Evolutionary conservation across 2,888 invertebrate genomes (phyloP), one percentile per base, ranked within the genome.

Genomic region (Papilio gigon): DNA sequence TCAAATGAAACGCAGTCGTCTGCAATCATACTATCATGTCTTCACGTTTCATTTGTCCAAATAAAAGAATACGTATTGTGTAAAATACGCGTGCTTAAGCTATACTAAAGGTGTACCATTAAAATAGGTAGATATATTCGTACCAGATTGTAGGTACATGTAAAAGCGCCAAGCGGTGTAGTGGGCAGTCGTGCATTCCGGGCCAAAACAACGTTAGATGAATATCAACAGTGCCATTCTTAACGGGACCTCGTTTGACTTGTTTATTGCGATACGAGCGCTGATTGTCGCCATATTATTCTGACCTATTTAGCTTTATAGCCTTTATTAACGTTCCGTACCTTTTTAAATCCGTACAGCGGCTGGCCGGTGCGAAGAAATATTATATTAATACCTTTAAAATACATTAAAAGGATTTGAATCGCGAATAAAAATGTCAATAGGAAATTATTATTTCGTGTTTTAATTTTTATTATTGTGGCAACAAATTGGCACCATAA

Each of bases 231-330:
- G 61, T 70, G 69, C 69, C 71, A 71, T 70, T 68, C 70, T 65
- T 73, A 73, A 74, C 72, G 71, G 71, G 67, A 66, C 56, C 70
- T 65, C 63, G 67, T 68, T 74, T 71, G 71, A 74, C 74, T 72
- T 73, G 53, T 75, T 70, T 72, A 70, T 73, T 76, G 71, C 71
- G 71, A 70, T 72, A 71, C 71, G 62, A 70, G 65, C 67, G 62
- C 64, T 70, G 71, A 71, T 71, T 70, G 71, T 72, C 60, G 71
- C 67, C 68, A 72, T 71, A 74, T 71, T 73, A 64, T 65, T 74
- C 35, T 74, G 74, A 73, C 74, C 74, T 72, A 75, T 71, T 74
- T 70, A 56, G 27, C 44, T 58, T 44, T 25, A 53, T 53, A 61
- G 47, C 65, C 42, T 60, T 69, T 65, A 60, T 65, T 69, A 61